phyloP scores from a whole-genome alignment of 2,888 invertebrate species.

The Sphecodes monilicornis region DNA sequence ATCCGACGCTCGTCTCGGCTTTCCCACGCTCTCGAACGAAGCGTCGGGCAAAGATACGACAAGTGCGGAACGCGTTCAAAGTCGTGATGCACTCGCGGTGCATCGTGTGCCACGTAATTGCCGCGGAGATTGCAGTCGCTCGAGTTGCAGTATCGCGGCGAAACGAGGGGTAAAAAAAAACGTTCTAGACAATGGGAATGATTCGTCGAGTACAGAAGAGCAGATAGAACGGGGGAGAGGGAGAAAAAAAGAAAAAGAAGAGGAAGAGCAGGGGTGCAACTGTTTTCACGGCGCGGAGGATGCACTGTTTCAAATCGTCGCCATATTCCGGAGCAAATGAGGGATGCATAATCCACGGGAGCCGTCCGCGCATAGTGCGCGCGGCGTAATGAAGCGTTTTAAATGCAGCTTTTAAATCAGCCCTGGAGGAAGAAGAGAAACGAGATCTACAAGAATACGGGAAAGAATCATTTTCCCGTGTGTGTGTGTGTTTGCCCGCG shows the following conservation, averaged over 20 bases:
- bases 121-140: not conserved
- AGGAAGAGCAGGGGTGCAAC: not conserved
- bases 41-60: not conserved
- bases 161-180: not conserved
- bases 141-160: not conserved
- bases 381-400: slow-evolving; percentile 68
- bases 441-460: slow-evolving; percentile 17
- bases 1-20: not conserved
- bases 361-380: slow-evolving; percentile 30
- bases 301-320: slow-evolving; percentile 47
- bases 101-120: not conserved
- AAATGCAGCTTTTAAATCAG: slow-evolving; percentile 70
- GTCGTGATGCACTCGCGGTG: not conserved
- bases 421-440: slow-evolving; percentile 27
- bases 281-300: slow-evolving; percentile 1
- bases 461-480: not conserved
- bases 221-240: not conserved
- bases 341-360: slow-evolving; percentile 67
- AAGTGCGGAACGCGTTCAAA: not conserved
- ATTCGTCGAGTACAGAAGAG: not conserved
- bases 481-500: not conserved
- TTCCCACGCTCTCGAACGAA: not conserved
- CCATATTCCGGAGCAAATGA: slow-evolving; percentile 61
- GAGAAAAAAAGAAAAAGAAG: not conserved
- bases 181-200: not conserved